Conservation (phyloP, 2,888 invertebrate genomes). For the Crepidodera aurea region DNA sequence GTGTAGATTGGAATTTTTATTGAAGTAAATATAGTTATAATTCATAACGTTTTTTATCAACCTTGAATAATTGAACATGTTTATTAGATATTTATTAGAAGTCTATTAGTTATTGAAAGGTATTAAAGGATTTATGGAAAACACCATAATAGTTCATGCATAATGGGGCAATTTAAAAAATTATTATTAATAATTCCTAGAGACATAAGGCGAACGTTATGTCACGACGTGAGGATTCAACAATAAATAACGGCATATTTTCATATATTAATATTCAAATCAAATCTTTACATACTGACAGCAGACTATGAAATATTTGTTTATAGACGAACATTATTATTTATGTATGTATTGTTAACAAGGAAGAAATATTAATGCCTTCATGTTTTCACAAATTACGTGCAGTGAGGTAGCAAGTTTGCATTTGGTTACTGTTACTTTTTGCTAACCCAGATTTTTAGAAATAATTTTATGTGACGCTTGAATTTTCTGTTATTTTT, state of each 20-base stretch:
- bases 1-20: neutral
- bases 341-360: conserved; percentile 33
- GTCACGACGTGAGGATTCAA: conserved; percentile 32
- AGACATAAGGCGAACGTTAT: conserved; percentile 31
- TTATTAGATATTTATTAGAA: neutral
- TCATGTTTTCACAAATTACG: conserved; percentile 14
- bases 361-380: conserved; percentile 27
- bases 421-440: neutral
- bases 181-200: conserved; percentile 24
- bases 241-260: conserved; percentile 42
- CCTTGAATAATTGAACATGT: conserved; percentile 4
- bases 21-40: conserved; percentile 1
- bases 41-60: conserved; percentile 8
- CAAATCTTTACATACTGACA: conserved; percentile 40
- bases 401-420: conserved; percentile 9
- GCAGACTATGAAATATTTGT: conserved; percentile 44
- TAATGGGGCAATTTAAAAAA: conserved; percentile 25
- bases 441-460: too few relatives aligned
- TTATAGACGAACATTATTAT: conserved; percentile 35
- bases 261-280: conserved; percentile 48
- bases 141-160: conserved; percentile 12
- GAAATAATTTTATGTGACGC: too few relatives aligned
- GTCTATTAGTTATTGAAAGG: conserved; percentile 1
- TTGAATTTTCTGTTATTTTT: too few relatives aligned
- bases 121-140: conserved; percentile 4